phyloP scores from a whole-genome alignment of 1,140 invertebrate species.

The Cydia fagiglandana region DNA sequence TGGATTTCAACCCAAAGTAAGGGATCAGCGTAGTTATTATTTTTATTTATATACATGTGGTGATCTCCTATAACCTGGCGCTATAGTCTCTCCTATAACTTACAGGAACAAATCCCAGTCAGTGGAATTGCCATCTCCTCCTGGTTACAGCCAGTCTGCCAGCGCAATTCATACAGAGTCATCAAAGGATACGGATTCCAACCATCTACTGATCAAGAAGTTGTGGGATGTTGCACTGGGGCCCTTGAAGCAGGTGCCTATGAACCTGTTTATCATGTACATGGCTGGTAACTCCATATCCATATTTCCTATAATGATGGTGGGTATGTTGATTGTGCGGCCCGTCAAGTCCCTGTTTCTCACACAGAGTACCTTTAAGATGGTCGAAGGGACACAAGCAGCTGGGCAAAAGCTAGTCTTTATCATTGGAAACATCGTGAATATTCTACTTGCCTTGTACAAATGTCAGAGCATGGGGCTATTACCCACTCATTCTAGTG shows the following conservation, averaged over 20 bases:
- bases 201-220: constrained; percentile 94
- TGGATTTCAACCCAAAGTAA: constrained; percentile 71
- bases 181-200: constrained; percentile 88
- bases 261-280: constrained; percentile 99
- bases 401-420: constrained; percentile 96
- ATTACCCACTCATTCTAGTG: constrained; percentile 97
- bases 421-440: constrained; percentile 96
- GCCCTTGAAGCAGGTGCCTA: constrained; percentile 97
- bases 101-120: constrained; percentile 50
- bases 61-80: not conserved
- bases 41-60: not conserved
- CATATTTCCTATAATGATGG: constrained; percentile 99
- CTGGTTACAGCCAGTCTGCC: constrained; percentile 88
- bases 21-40: constrained; percentile 34
- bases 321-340: constrained; percentile 98
- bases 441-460: constrained; percentile 95
- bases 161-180: constrained; percentile 86
- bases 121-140: constrained; percentile 85
- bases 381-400: constrained; percentile 96
- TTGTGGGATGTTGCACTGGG: constrained; percentile 98
- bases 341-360: constrained; percentile 97
- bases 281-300: constrained; percentile 99
- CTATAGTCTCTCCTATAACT: too few relatives aligned
- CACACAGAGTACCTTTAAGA: constrained; percentile 95
- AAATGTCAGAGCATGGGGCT: constrained; percentile 99